Conservation (phyloP, 2,888 invertebrate genomes). For the Drosophila birchii region DNA sequence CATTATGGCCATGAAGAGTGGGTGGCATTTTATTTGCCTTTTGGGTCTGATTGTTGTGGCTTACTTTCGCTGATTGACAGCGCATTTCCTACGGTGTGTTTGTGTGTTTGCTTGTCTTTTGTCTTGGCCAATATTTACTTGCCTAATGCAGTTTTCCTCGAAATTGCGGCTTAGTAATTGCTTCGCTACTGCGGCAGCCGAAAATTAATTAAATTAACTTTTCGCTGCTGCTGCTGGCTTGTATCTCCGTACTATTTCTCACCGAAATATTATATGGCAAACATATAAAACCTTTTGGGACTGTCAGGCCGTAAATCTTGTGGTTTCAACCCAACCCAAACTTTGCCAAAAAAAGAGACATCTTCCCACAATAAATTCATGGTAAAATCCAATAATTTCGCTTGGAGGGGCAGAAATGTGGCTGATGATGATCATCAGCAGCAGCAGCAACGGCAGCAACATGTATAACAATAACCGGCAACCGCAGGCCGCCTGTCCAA, state of each 20-base stretch:
- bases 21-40: constrained; percentile 47
- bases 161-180: constrained; percentile 42
- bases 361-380: constrained; percentile 63
- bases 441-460: constrained; percentile 12
- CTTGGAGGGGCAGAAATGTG: background rate
- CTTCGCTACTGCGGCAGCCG: constrained; percentile 16
- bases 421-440: constrained; percentile 11
- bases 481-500: constrained; percentile 59
- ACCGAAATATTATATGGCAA: background rate
- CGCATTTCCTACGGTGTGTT: constrained; percentile 17
- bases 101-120: constrained; percentile 29
- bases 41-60: constrained; percentile 62
- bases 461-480: constrained; percentile 42
- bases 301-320: constrained; percentile 65
- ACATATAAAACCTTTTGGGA: constrained; percentile 7
- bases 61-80: constrained; percentile 72
- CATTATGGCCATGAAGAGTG: constrained; percentile 16
- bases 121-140: constrained; percentile 62
- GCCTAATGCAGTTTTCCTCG: constrained; percentile 56
- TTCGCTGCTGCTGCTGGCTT: background rate
- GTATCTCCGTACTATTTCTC: constrained; percentile 2
- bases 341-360: constrained; percentile 32
- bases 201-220: constrained; percentile 68
- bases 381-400: constrained; percentile 50
- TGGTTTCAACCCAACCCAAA: constrained; percentile 13